These are phyloP conservation scores for Mactromeris polynyma DNA, from an alignment of 2,888 invertebrate species.

Conservation along the genomic window DNA sequence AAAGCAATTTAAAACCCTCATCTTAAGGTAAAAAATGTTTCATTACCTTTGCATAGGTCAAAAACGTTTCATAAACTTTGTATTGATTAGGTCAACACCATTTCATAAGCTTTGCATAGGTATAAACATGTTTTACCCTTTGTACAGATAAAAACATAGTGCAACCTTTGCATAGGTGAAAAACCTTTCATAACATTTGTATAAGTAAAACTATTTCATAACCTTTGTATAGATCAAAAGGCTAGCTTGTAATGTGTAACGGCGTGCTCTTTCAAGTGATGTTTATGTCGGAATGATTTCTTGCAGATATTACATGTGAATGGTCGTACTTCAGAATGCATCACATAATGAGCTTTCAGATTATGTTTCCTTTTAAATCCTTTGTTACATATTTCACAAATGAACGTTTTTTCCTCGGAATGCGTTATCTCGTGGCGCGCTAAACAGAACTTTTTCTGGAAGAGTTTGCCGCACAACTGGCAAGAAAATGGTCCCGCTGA, in stretches of 20 bases:
- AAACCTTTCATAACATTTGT: no score
- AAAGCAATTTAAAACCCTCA: no score
- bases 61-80: no score
- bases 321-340: conserved; percentile 30
- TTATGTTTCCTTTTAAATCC: conserved; percentile 14
- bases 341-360: not conserved
- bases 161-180: no score
- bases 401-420: not conserved
- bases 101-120: no score
- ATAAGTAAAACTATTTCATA: no score
- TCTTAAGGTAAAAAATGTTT: no score
- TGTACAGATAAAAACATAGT: not conserved
- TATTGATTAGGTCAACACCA: no score
- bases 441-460: not conserved
- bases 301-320: conserved; percentile 26
- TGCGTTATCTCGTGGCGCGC: conserved; percentile 22
- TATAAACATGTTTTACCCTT: not conserved
- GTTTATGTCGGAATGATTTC: conserved; percentile 20
- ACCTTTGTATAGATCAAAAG: not conserved
- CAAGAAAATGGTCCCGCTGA: not conserved
- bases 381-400: conserved; percentile 25
- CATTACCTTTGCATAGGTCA: no score
- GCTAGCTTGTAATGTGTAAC: conserved; percentile 18
- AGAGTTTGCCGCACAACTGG: not conserved
- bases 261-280: conserved; percentile 26